Percentiles rank a stretch among this genome's conserved stretches.
Evolutionary conservation across 2,113 vertebrate species (phyloP).

Genomic region (Coturnix japonica): DNA sequence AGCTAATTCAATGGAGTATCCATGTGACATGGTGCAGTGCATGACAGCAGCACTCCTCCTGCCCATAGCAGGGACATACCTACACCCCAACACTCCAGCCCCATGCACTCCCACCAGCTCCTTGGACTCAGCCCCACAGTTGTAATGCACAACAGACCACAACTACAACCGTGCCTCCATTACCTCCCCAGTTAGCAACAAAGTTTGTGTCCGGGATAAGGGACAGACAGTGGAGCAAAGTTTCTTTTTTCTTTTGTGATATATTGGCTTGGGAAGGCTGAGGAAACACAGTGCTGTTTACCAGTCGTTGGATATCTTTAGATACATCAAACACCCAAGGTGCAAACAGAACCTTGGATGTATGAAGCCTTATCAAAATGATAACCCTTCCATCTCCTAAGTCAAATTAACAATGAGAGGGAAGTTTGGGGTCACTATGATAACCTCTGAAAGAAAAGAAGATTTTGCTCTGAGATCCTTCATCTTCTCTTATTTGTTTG

Average conservation of each 20-base stretch:
- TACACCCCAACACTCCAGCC: too few relatives aligned
- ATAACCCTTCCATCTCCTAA: not conserved
- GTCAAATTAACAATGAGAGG: not conserved
- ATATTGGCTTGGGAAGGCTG: not conserved
- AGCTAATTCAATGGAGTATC: not conserved
- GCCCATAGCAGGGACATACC: too few relatives aligned
- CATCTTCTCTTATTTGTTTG: not conserved
- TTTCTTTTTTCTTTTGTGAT: not conserved
- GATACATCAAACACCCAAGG: not conserved
- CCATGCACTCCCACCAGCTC: too few relatives aligned
- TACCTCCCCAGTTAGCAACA: not conserved
- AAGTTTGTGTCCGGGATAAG: not conserved
- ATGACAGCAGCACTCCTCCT: too few relatives aligned
- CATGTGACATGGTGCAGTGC: fast-evolving
- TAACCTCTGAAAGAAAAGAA: not conserved
- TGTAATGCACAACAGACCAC: not conserved
- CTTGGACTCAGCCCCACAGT: not conserved
- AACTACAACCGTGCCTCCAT: not conserved
- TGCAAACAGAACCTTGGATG: not conserved
- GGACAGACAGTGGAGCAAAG: not conserved
- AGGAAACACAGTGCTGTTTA: not conserved
- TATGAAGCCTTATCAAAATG: fast-evolving
- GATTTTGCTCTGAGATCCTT: not conserved
- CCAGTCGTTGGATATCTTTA: not conserved
- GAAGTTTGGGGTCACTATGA: not conserved